Base-by-base conservation (phyloP, 1,140 invertebrate species). In the Heliconius hewitsoni region DNA sequence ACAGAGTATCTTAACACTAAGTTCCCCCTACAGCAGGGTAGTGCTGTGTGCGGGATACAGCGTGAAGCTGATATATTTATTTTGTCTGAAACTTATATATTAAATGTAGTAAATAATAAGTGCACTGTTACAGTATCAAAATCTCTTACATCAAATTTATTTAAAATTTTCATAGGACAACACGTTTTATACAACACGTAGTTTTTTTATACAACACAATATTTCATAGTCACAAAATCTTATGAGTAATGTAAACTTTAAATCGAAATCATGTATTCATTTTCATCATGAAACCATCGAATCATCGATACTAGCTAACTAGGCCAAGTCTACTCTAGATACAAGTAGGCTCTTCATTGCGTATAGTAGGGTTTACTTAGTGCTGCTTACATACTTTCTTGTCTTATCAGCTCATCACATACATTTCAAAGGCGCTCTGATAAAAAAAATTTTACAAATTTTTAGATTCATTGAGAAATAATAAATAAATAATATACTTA, bases 251-350 rank as follows among this genome's bases (percentile, higher is more conserved):
- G 9, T 66, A 5, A n/a, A 66, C 3, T 66, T 30, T 30, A 30
- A 66, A 66, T 37, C 34, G 11, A 66, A 60, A 27, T 66, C 19
- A 66, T 66, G 60, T 18, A 66, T 66, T 18, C 23, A 66, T 66
- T 66, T 66, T 23, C 11, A 66, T 27, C 27, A 30, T 8, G 34
- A n/a, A 27, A 66, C 27, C 23, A 66, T 66, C 3, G 30, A 66
- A 30, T 66, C 60, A 66, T 66, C 60, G 27, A 66, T 66, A 16
- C 3, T 27, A 66, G 60, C 60, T 66, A 66, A 66, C 60, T 66
- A 66, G 60, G 27, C 60, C 60, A 66, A 66, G 60, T 66, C 60
- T 66, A 66, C 60, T 66, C 60, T 66, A 66, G 60, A 27, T 66
- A 30, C 60, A 30, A 66, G 60, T 66, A 66, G 23, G 27, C 60